Evolutionary conservation across 37 sponge, comb jelly and placozoan genomes (phyloP), one percentile per base, ranked within the genome.

Genomic region (Beroe forskalii): DNA sequence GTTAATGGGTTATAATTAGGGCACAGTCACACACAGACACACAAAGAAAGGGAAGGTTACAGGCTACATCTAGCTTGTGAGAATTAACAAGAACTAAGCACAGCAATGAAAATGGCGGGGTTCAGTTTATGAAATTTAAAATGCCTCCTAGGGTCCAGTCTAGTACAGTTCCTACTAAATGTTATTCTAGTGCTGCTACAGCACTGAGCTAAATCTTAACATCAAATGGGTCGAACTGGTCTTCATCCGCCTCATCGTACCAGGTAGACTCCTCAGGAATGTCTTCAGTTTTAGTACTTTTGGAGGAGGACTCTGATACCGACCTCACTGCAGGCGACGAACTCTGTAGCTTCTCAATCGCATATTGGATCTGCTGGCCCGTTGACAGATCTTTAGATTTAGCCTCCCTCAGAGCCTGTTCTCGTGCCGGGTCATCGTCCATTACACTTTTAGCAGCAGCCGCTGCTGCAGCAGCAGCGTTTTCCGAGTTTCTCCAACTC

Each of bases 181-280:
- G n/a, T n/a, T n/a, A n/a, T n/a, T n/a, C n/a, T n/a, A n/a, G n/a
- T n/a, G n/a, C n/a, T n/a, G n/a, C n/a, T n/a, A n/a, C n/a, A n/a
- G n/a, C n/a, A n/a, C n/a, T n/a, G n/a, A n/a, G n/a, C n/a, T n/a
- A n/a, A n/a, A 80, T 80, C 0, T 32, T 43, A 44, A 80, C 38
- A 44, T 80, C 55, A 42, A 80, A 80, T 43, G 24, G 35, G 55
- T 80, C 55, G 44, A 80, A 33, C 55, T 38, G 37, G 3, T 80
- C 86, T 4, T 80, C 86, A 42, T 80, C 86, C 17, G 40, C 86
- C 48, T 80, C 86, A 42, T 80, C 86, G 55, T 80, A 80, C 86
- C 86, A 80, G 9, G 44, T 37, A 12, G 14, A 25, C 55, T 44
- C 55, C 86, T 38, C 86, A 32, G 27, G 48, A 8, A 22, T 23